Evolutionary conservation across 1,140 invertebrate species (phyloP), one percentile per base, ranked within the genome.

Genomic region (Cylas formicarius): DNA sequence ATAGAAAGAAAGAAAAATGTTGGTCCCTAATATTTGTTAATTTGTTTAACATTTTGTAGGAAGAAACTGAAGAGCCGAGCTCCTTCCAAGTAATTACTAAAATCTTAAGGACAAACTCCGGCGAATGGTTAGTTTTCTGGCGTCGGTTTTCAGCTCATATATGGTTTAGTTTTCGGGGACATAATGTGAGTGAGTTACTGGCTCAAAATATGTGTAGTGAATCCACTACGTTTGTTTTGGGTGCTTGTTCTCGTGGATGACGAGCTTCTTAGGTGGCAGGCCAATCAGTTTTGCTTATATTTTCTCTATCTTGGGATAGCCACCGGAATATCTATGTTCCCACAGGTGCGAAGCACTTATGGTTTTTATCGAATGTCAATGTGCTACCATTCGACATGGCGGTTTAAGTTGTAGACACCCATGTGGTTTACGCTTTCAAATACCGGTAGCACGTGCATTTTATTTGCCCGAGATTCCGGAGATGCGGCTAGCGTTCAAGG

Each of bases 401-500:
- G 11, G 11, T 31, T 7, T 7, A 16, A 31, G 4, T 31, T 5
- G 18, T 6, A 31, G n/a, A n/a, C n/a, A n/a, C n/a, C n/a, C n/a
- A n/a, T n/a, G n/a, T n/a, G n/a, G n/a, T n/a, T n/a, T n/a, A n/a
- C 26, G 2, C n/a, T 33, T 34, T 17, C 41, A 49, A 44, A 7
- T 44, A n/a, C n/a, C n/a, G n/a, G n/a, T n/a, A n/a, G n/a, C n/a
- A 5, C 29, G 7, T 31, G 13, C 5, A 5, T 31, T 7, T n/a
- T 7, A 5, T 31, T 6, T 5, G 6, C n/a, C n/a, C n/a, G n/a
- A n/a, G n/a, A n/a, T n/a, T n/a, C n/a, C n/a, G n/a, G 79, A 7
- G 87, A 91, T 59, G 81, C 84, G 4, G 76, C 84, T 0, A 80
- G 78, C 40, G 80, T 92, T 0, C 86, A 90, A 66, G 86, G 86